Conservation (phyloP, 2,888 invertebrate genomes). For the Amphimallon solstitiale region DNA sequence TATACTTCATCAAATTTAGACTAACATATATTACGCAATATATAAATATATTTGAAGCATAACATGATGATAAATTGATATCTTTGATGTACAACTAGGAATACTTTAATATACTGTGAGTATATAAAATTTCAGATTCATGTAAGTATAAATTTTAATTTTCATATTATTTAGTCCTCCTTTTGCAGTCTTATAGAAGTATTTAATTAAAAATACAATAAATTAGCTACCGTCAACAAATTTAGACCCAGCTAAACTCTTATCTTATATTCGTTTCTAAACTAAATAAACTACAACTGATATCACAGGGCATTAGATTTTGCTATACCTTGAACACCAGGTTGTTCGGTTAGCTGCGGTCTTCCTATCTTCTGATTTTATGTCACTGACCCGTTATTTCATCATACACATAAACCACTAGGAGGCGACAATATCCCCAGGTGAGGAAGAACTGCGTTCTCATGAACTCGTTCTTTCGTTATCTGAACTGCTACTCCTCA, state of each 20-base stretch:
- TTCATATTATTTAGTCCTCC: slow-evolving; percentile 21
- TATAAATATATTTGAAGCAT: slow-evolving; percentile 27
- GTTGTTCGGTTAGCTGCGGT: slow-evolving; percentile 46
- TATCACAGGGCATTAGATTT: slow-evolving; percentile 47
- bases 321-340: slow-evolving; percentile 48
- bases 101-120: slow-evolving; percentile 19
- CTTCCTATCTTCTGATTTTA: slow-evolving; percentile 34
- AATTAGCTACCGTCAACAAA: slow-evolving; percentile 35
- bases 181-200: slow-evolving; percentile 40
- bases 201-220: slow-evolving; percentile 32
- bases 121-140: slow-evolving; percentile 25
- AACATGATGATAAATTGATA: slow-evolving; percentile 18
- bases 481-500: slow-evolving; percentile 69
- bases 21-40: slow-evolving; percentile 10
- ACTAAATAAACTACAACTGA: slow-evolving; percentile 45
- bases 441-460: slow-evolving; percentile 53
- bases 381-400: slow-evolving; percentile 44
- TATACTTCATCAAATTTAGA: slow-evolving; percentile 1
- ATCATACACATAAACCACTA: slow-evolving; percentile 40
- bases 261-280: slow-evolving; percentile 39
- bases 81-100: slow-evolving; percentile 12
- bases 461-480: slow-evolving; percentile 67
- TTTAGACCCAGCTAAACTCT: slow-evolving; percentile 38
- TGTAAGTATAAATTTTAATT: slow-evolving; percentile 26
- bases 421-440: slow-evolving; percentile 49